These are phyloP conservation scores for Andrena dorsata DNA, from an alignment of 2,888 invertebrate species.

Conservation along the genomic window DNA sequence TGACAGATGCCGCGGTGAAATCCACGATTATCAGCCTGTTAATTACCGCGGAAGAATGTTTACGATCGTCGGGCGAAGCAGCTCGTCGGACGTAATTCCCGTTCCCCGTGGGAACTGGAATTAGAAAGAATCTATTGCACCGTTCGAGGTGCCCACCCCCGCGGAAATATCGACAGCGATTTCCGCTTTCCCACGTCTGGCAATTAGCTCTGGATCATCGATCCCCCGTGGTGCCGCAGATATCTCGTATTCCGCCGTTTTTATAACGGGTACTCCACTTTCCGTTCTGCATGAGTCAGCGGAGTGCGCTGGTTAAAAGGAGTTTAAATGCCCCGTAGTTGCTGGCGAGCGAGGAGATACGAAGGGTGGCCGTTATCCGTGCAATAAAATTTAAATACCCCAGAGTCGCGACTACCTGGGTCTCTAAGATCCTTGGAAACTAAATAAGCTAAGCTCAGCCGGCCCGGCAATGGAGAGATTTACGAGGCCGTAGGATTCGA, in stretches of 20 bases:
- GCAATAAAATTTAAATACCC: slow-evolving; percentile 22
- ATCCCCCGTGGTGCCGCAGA: neutral
- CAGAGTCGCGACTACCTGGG: slow-evolving; percentile 1
- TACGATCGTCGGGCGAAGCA: slow-evolving; percentile 25
- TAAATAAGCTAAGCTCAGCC: neutral
- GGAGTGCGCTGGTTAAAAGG: neutral
- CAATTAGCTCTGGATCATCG: slow-evolving; percentile 10
- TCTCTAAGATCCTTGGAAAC: neutral
- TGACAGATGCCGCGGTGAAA: slow-evolving; percentile 68
- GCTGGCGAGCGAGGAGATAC: neutral
- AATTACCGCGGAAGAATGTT: slow-evolving; percentile 60
- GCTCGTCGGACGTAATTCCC: slow-evolving; percentile 13
- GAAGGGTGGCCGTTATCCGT: neutral
- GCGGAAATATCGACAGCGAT: slow-evolving; percentile 18
- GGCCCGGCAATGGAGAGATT: neutral
- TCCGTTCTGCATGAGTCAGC: neutral
- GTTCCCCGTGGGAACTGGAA: slow-evolving; percentile 51
- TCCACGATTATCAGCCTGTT: slow-evolving; percentile 64
- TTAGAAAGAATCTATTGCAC: slow-evolving; percentile 22
- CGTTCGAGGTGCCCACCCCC: slow-evolving; percentile 12
- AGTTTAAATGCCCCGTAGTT: slow-evolving; percentile 29
- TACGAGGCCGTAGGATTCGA: neutral
- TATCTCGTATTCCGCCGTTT: neutral
- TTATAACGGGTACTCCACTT: neutral
- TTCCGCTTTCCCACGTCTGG: slow-evolving; percentile 42